Percentiles rank a stretch among this genome's conserved stretches.
These are phyloP conservation scores for Schizothorax lantsangensis DNA, from an alignment of 2,797 vertebrate species.

Conservation along the genomic window DNA sequence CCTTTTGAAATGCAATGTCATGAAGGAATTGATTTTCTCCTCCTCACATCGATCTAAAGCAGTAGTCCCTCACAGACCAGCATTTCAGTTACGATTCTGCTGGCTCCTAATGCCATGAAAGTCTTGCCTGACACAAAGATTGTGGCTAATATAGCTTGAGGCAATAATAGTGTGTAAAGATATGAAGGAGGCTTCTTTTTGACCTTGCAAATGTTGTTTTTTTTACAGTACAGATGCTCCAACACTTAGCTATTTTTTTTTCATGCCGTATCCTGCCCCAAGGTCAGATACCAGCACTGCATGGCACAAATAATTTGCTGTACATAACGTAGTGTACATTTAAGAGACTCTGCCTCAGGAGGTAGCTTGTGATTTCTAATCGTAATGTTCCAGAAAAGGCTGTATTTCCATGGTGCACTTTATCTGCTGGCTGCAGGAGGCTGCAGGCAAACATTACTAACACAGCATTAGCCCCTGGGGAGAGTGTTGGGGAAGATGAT, in stretches of 20 bases:
- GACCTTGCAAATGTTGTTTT: background rate
- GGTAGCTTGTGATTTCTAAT: constrained; percentile 36
- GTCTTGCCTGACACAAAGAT: constrained; percentile 30
- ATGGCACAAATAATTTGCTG: constrained; percentile 26
- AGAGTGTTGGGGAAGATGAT: constrained; percentile 2
- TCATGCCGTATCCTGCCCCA: background rate
- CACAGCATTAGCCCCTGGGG: constrained; percentile 22
- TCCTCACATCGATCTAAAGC: constrained; percentile 52
- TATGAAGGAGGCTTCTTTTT: constrained; percentile 24
- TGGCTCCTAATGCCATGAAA: constrained; percentile 26
- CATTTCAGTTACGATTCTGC: constrained; percentile 11
- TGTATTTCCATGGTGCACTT: constrained; percentile 29
- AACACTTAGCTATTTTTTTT: background rate
- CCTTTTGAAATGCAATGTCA: constrained; percentile 58
- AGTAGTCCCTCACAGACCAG: constrained; percentile 38
- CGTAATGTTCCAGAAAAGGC: constrained; percentile 20
- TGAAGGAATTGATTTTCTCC: constrained; percentile 54
- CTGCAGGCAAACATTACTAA: constrained; percentile 35
- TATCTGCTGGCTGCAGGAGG: constrained; percentile 28
- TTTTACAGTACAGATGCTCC: background rate
- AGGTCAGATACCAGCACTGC: constrained; percentile 34
- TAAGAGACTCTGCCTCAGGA: constrained; percentile 18
- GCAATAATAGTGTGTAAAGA: background rate
- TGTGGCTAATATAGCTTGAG: constrained; percentile 3
- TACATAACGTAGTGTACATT: constrained; percentile 20